Evolutionary conservation across 2,797 vertebrate genomes (phyloP), one percentile per base, ranked within the genome.

Genomic region (Distichodus sexfasciatus): DNA sequence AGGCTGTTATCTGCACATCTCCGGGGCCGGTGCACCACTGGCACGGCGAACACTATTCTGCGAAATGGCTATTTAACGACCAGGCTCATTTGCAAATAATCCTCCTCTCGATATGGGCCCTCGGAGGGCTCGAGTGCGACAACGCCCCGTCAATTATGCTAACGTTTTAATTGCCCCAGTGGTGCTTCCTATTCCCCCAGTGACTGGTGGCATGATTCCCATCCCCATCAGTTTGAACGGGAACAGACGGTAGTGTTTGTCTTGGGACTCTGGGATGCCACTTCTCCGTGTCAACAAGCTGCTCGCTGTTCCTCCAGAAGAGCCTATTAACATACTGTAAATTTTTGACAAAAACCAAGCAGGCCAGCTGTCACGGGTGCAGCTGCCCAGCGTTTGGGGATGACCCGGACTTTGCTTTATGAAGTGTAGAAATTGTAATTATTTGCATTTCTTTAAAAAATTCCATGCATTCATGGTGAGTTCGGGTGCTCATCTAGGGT

Each of bases 91-190:
- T 36, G 23, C 29, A 48, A 61, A 69, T 71, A 64, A 74, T 60
- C 33, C 43, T 40, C 3, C 40, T 33, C 44, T 44, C 76, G 47
- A 35, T 21, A 60, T 8, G 44, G 57, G 57, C 55, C 70, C 74
- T 60, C 38, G 29, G 62, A 76, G 69, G 71, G 40, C 68, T 67
- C 9, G 51, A 54, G 66, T 73, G 66, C 65, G 47, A 78, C 69
- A 59, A 69, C 66, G 68, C 66, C 24, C 73, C 72, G 76, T 78
- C 76, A 78, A 75, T 76, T 76, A 76, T 43, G 44, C 73, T 73
- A 65, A 53, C 44, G 62, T 76, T 79, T 79, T 79, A 79, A 79
- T 79, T 79, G 77, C 73, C 59, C 77, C 66, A 46, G 44, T 35
- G 64, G 66, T 69, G 77, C 47, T 33, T 55, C 36, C 43, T 33